Conservation (phyloP, 2,797 vertebrate genomes). For the Salarias fasciatus region DNA sequence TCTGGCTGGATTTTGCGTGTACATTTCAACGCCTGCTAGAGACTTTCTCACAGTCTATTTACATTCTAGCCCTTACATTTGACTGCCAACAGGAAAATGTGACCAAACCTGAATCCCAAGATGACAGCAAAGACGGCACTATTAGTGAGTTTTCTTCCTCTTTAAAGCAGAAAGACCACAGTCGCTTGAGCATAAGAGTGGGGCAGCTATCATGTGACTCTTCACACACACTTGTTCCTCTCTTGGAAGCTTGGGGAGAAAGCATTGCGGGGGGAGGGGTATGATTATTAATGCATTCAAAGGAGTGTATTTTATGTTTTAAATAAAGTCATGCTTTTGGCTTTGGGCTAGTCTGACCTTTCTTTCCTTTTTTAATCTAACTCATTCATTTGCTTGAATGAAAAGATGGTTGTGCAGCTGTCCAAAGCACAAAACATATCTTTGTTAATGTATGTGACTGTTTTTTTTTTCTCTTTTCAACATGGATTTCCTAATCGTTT, state of each 20-base stretch:
- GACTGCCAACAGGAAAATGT: constrained; percentile 59
- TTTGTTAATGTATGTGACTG: constrained; percentile 38
- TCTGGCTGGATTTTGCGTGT: constrained; percentile 67
- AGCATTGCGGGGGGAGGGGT: constrained; percentile 40
- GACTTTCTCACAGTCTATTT: constrained; percentile 46
- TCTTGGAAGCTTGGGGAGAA: constrained; percentile 56
- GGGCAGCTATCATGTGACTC: constrained; percentile 72
- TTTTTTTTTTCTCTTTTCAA: constrained; percentile 11
- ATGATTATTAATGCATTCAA: constrained; percentile 74
- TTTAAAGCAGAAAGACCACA: constrained; percentile 43
- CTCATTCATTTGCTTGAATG: constrained; percentile 52
- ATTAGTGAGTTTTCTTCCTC: constrained; percentile 47
- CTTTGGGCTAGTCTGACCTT: constrained; percentile 65
- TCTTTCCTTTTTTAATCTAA: constrained; percentile 24
- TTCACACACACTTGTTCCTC: constrained; percentile 68
- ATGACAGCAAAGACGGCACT: constrained; percentile 22
- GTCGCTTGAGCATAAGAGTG: constrained; percentile 61
- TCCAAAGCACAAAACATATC: constrained; percentile 50
- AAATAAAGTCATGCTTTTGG: constrained; percentile 77
- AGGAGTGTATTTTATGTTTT: constrained; percentile 73
- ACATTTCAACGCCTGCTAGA: constrained; percentile 32
- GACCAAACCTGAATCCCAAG: constrained; percentile 67
- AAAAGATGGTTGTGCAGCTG: constrained; percentile 61
- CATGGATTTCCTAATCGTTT: constrained; percentile 20
- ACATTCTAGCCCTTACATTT: constrained; percentile 59